A percentile compares a stretch with the other conserved stretches of the same genome.
Conservation (phyloP, 2,797 vertebrate species). For the Parambassis ranga region DNA sequence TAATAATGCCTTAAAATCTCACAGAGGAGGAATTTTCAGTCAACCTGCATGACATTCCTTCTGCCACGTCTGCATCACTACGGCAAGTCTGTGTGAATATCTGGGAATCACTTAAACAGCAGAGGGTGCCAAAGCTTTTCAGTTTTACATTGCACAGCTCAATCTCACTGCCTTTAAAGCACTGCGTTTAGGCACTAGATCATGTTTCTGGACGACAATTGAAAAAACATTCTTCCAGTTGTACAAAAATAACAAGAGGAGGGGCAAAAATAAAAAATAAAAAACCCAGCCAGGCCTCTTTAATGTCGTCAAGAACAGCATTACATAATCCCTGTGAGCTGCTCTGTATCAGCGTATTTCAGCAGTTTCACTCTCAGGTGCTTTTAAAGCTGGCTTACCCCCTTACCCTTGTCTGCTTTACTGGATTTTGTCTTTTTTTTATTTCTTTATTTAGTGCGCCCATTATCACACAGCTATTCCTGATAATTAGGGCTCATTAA, state of each 20-base stretch:
- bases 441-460: neutral
- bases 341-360: conserved; percentile 23
- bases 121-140: conserved; percentile 89
- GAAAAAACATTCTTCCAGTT: conserved; percentile 17
- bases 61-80: conserved; percentile 48
- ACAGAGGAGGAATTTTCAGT: conserved; percentile 13
- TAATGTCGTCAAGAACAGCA: conserved; percentile 26
- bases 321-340: conserved; percentile 47
- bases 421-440: neutral
- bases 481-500: conserved; percentile 27
- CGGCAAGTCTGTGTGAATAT: conserved; percentile 60
- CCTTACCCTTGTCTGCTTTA: conserved; percentile 1
- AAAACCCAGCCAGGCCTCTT: neutral
- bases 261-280: conserved; percentile 12
- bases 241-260: conserved; percentile 5
- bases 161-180: conserved; percentile 41
- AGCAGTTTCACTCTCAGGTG: conserved; percentile 30
- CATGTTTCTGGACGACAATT: conserved; percentile 37
- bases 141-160: conserved; percentile 64
- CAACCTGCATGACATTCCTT: conserved; percentile 29
- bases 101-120: conserved; percentile 79
- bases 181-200: conserved; percentile 32
- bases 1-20: conserved; percentile 10
- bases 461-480: conserved; percentile 6
- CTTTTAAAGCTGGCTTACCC: conserved; percentile 16